Evolutionary conservation across 2,888 invertebrate species (phyloP).

Genomic region (Sthenelais limicola): DNA sequence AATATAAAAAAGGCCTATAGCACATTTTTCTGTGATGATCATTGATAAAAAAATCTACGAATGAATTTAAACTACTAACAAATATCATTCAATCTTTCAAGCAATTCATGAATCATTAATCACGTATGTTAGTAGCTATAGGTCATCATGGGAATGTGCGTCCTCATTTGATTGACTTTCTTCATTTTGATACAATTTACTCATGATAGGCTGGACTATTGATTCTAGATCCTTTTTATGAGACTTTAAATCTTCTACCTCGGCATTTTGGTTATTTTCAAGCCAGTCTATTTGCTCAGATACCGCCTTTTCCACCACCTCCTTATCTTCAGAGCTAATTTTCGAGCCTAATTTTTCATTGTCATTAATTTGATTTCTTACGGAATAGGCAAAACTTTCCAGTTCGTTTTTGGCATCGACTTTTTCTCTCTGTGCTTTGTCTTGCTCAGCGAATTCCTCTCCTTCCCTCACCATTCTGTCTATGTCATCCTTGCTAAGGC

Average conservation of each 20-base stretch:
- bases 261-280: conserved; percentile 94
- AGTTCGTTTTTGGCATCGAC: conserved; percentile 97
- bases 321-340: conserved; percentile 88
- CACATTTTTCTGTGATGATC: no score
- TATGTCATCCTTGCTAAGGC: conserved; percentile 97
- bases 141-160: conserved; percentile 7
- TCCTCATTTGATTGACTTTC: neutral
- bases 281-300: conserved; percentile 98
- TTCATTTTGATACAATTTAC: conserved; percentile 84
- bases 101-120: no score
- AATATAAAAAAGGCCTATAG: no score
- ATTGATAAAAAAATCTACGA: no score
- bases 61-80: no score
- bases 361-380: conserved; percentile 96
- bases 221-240: conserved; percentile 95
- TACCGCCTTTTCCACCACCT: conserved; percentile 92
- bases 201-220: conserved; percentile 95
- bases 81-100: no score
- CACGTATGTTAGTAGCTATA: no score
- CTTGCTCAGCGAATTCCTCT: conserved; percentile 98
- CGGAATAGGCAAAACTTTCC: conserved; percentile 93
- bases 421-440: conserved; percentile 86
- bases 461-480: conserved; percentile 99
- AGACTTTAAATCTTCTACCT: conserved; percentile 91
- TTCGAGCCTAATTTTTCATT: conserved; percentile 98